These are phyloP conservation scores for Rapana venosa DNA, from an alignment of 2,888 invertebrate species.

Conservation along the genomic window DNA sequence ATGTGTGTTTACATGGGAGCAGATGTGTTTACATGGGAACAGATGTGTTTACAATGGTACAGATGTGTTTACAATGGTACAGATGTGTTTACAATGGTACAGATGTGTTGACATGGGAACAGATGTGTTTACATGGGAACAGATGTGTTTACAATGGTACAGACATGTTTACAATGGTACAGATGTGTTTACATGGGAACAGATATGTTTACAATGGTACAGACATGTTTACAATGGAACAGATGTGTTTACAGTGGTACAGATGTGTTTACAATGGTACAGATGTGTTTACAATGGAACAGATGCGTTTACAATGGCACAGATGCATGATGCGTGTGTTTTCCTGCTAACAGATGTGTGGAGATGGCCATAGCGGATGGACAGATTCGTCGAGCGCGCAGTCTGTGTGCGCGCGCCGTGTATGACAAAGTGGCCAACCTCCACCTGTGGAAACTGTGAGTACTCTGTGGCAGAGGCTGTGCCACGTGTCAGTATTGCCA, in stretches of 20 bases:
- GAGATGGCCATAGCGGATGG: conserved; percentile 55
- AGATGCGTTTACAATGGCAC: too few relatives aligned
- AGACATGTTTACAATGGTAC: too few relatives aligned
- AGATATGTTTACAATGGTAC: too few relatives aligned
- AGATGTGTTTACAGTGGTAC: too few relatives aligned
- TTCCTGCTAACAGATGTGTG: conserved; percentile 37
- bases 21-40: background rate
- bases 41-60: too few relatives aligned
- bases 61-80: background rate
- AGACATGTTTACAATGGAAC: background rate
- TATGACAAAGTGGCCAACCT: conserved; percentile 63
- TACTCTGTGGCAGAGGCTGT: background rate
- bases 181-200: background rate
- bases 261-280: too few relatives aligned
- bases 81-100: too few relatives aligned
- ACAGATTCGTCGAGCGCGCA: conserved; percentile 56
- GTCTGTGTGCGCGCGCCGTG: conserved; percentile 59
- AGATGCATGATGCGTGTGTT: background rate
- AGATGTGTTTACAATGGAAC: background rate
- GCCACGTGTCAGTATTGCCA: background rate
- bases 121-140: background rate
- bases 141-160: too few relatives aligned
- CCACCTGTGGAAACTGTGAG: conserved; percentile 73
- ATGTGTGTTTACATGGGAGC: background rate
- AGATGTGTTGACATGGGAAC: too few relatives aligned